Conservation (phyloP, 2,113 vertebrate species). For the Cygnus atratus region DNA sequence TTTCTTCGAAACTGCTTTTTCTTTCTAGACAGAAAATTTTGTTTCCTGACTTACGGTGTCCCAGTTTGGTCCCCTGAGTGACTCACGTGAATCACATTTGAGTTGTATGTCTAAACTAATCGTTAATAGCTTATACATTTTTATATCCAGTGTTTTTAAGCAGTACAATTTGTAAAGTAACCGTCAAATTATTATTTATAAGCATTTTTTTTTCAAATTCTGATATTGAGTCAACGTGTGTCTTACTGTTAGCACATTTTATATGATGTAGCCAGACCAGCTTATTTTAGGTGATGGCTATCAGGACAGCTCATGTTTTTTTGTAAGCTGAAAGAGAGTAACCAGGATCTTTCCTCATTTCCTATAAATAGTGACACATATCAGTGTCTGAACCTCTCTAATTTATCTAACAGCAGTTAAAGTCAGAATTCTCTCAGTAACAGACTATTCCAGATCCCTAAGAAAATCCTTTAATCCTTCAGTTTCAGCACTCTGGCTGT, state of each 20-base stretch:
- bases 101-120: background rate
- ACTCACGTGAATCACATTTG: background rate
- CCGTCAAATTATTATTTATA: background rate
- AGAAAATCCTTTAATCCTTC: background rate
- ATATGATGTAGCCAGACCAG: background rate
- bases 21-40: background rate
- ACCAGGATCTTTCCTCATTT: background rate
- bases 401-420: background rate
- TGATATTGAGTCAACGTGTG: background rate
- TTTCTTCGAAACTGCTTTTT: background rate
- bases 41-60: background rate
- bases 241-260: background rate
- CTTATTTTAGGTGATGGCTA: background rate
- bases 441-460: background rate
- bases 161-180: background rate
- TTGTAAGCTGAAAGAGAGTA: background rate
- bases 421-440: background rate
- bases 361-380: background rate
- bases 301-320: background rate
- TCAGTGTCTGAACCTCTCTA: background rate
- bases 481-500: background rate
- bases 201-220: background rate
- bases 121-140: background rate
- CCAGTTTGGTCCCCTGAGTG: background rate
- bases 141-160: background rate